Base-by-base conservation (phyloP, 2,888 invertebrate species). In the Agrochola macilenta region DNA sequence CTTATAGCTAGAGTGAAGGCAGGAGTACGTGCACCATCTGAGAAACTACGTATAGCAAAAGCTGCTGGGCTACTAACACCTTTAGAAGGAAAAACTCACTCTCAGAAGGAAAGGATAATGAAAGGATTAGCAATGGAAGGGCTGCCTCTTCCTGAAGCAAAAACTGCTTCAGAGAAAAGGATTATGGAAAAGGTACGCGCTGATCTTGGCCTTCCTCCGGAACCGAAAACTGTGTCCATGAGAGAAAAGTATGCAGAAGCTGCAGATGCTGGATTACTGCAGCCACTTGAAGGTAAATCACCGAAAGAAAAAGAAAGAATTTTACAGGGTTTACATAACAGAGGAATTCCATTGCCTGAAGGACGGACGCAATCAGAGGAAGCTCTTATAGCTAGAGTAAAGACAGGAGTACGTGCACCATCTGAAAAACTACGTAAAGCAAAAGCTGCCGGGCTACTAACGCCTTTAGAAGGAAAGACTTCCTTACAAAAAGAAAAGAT, bases 401-500 rank as follows among this genome's bases (percentile, higher is more conserved):
- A 60, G 17, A 23, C n/a, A 17, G 52, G n/a, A 49, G 49, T 17
- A 39, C 12, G 4, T 23, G 3, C 7, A 23, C 39, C 35, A 39
- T 8, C 35, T 14, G 63, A 14, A 5, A 39, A 17, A 65, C n/a
- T 57, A 1, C 54, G 54, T 11, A 79, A 61, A 43, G 26, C 17
- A 5, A 79, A 71, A 57, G 61, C 39, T 57, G 35, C 81, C 12
- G 90, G 89, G n/a, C 61, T 89, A 11, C 58, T 89, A 9, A 86
- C 87, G 14, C 89, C 90, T n/a, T 66, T 84, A 17, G 81, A 86
- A 70, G 89, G 87, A 7, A 91, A 91, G 82, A 68, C 72, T 23
- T 72, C 76, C 86, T 69, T 74, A 74, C 23, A 58, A 74, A 90
- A 91, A 84, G 90, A 89, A 79, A 87, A 87, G 69, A 87, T 89